Conservation (phyloP, 2,888 invertebrate species). For the Andrena minutula region DNA sequence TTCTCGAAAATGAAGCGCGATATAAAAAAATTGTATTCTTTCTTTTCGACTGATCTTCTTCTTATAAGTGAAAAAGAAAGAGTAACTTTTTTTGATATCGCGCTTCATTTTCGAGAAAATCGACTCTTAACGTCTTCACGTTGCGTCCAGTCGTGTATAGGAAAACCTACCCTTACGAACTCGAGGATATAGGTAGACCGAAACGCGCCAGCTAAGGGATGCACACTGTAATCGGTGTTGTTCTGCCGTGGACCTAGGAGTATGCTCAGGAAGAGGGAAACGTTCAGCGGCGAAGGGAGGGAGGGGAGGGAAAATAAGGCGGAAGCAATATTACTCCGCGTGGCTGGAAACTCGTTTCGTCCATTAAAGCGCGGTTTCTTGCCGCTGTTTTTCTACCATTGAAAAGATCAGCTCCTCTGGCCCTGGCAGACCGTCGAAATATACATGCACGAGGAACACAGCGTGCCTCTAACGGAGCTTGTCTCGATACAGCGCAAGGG, state of each 20-base stretch:
- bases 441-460: constrained; percentile 60
- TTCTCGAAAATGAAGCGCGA: too few species aligned
- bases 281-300: constrained; percentile 22
- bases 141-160: too few species aligned
- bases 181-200: not conserved
- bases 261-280: constrained; percentile 34
- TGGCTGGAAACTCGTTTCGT: constrained; percentile 82
- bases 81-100: too few species aligned
- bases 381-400: constrained; percentile 65
- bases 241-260: constrained; percentile 60
- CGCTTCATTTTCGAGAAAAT: too few species aligned
- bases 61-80: too few species aligned
- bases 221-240: constrained; percentile 70
- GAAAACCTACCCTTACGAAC: not conserved
- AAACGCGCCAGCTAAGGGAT: constrained; percentile 12
- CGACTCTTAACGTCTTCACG: too few species aligned
- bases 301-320: constrained; percentile 69
- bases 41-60: too few species aligned
- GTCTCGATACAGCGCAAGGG: constrained; percentile 53
- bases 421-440: constrained; percentile 64
- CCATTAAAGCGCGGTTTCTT: constrained; percentile 81
- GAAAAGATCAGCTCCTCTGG: constrained; percentile 51
- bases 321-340: constrained; percentile 80
- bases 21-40: too few species aligned
- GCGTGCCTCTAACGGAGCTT: constrained; percentile 46